Conservation (phyloP, 2,888 invertebrate species). For the Phrixothrix hirtus region DNA sequence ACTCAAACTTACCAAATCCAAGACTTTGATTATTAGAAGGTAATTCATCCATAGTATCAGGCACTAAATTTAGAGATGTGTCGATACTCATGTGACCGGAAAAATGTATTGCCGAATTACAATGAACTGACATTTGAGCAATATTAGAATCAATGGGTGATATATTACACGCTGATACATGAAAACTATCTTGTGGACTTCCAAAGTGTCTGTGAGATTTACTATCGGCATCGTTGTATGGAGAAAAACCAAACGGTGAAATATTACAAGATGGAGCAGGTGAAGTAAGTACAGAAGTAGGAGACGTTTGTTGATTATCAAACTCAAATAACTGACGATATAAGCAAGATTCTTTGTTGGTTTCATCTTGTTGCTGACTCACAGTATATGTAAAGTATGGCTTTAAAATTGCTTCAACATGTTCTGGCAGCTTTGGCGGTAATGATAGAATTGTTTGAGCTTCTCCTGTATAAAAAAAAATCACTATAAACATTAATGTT, state of each 20-base stretch:
- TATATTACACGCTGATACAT: slow-evolving; percentile 33
- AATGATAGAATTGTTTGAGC: slow-evolving; percentile 69
- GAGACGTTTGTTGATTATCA: slow-evolving; percentile 33
- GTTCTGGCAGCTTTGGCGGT: slow-evolving; percentile 65
- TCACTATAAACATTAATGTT: not conserved
- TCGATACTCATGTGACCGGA: slow-evolving; percentile 62
- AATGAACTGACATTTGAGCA: not conserved
- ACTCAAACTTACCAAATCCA: slow-evolving; percentile 37
- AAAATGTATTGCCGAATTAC: slow-evolving; percentile 54
- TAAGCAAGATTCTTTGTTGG: slow-evolving; percentile 39
- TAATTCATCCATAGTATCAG: slow-evolving; percentile 46
- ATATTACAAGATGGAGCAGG: slow-evolving; percentile 42
- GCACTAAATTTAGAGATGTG: slow-evolving; percentile 55
- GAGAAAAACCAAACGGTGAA: slow-evolving; percentile 45
- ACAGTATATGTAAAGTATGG: slow-evolving; percentile 65
- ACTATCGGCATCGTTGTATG: slow-evolving; percentile 28
- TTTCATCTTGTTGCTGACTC: slow-evolving; percentile 42
- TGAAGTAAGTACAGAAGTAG: slow-evolving; percentile 37
- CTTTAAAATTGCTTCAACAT: slow-evolving; percentile 64
- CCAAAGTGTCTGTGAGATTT: slow-evolving; percentile 19
- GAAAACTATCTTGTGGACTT: slow-evolving; percentile 32
- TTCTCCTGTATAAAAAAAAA: slow-evolving; percentile 57
- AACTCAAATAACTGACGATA: slow-evolving; percentile 50
- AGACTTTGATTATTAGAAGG: slow-evolving; percentile 34
- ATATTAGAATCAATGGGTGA: slow-evolving; percentile 33